Conservation (phyloP, 2,797 vertebrate species). For the Poecilia velifera region DNA sequence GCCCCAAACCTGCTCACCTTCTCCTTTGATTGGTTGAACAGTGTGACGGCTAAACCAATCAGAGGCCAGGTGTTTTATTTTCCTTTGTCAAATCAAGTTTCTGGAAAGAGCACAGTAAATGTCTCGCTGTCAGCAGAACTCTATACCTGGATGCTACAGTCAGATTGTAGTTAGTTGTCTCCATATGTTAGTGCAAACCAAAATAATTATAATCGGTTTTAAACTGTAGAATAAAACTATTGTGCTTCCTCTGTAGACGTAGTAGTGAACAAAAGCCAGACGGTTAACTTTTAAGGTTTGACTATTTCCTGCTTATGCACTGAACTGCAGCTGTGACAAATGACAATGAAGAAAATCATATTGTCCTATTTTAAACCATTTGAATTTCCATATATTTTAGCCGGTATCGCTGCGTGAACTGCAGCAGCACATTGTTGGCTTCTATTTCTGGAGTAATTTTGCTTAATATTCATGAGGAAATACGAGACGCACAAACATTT, state of each 20-base stretch:
- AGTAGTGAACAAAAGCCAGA: slow-evolving; percentile 12
- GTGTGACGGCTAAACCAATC: slow-evolving; percentile 31
- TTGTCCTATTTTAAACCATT: neutral
- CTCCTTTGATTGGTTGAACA: slow-evolving; percentile 37
- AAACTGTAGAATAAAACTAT: neutral
- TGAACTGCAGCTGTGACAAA: neutral
- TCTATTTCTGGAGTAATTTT: neutral
- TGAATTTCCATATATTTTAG: neutral
- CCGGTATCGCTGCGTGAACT: neutral
- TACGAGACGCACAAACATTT: neutral
- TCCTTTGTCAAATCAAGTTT: slow-evolving; percentile 38
- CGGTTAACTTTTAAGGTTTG: neutral
- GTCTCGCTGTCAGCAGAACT: neutral
- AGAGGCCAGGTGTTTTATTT: slow-evolving; percentile 12
- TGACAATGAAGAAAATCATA: neutral
- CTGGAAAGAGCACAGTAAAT: neutral
- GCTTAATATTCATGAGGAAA: neutral
- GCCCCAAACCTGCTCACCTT: slow-evolving; percentile 11
- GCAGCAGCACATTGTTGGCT: neutral
- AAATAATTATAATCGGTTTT: neutral
- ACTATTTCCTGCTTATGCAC: slow-evolving; percentile 3
- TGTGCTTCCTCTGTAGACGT: slow-evolving; percentile 28
- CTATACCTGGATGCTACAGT: neutral
- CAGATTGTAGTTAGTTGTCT: neutral
- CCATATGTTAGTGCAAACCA: neutral